These are phyloP conservation scores for Geothlypis trichas DNA, from an alignment of 2,113 vertebrate genomes.

Conservation along the genomic window DNA sequence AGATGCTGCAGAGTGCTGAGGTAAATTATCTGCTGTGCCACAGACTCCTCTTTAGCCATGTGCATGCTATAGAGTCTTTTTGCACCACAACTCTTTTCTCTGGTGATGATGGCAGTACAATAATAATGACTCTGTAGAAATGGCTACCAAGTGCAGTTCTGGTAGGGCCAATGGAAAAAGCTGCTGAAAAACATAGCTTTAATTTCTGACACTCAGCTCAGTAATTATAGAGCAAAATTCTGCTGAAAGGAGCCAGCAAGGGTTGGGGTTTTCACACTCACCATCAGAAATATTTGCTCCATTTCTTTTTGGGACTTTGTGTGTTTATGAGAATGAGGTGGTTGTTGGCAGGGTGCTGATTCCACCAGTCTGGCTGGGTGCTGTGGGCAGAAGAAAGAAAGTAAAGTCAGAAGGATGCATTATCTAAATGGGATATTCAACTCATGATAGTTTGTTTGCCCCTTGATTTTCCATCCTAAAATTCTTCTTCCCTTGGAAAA, in stretches of 20 bases:
- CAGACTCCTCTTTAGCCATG: not conserved
- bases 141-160: not conserved
- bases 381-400: not conserved
- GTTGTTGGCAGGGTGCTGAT: accelerated
- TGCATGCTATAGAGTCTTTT: not conserved
- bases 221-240: not conserved
- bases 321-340: not conserved
- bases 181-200: not conserved
- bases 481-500: not conserved
- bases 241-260: not conserved
- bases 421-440: not conserved
- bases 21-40: not conserved
- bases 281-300: not conserved
- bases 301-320: not conserved
- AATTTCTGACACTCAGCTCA: not conserved
- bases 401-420: not conserved
- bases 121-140: not conserved
- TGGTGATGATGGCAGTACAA: not conserved
- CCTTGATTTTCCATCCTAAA: not conserved
- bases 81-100: not conserved
- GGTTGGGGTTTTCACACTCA: not conserved
- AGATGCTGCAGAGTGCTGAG: not conserved
- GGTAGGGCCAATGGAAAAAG: not conserved
- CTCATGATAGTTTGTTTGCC: not conserved
- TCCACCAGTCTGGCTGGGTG: not conserved